Conservation (phyloP, 2,888 invertebrate species). For the Melanotus villosus region DNA sequence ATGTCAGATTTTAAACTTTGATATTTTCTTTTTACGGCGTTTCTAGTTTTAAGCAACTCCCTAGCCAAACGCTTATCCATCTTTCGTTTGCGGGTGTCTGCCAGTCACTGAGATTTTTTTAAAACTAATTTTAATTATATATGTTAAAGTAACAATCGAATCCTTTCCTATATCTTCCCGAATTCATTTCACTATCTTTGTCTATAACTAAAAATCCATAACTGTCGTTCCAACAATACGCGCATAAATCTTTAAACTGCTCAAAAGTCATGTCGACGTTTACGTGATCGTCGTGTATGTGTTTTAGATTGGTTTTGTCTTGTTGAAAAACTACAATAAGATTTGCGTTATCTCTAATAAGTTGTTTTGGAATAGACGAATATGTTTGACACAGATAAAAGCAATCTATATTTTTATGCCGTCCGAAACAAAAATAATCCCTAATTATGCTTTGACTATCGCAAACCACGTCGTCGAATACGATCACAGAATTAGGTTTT, state of each 20-base stretch:
- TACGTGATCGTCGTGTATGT: slow-evolving; percentile 56
- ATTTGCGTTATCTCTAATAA: slow-evolving; percentile 60
- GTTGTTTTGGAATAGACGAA: slow-evolving; percentile 60
- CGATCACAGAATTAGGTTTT: slow-evolving; percentile 57
- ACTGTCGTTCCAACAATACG: slow-evolving; percentile 46
- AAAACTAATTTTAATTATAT: neutral
- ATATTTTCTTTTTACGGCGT: slow-evolving; percentile 7
- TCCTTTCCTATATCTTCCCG: neutral
- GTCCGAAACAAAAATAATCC: slow-evolving; percentile 37
- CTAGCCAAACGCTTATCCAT: slow-evolving; percentile 1
- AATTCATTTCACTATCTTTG: neutral
- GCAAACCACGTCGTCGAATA: slow-evolving; percentile 63
- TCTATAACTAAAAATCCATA: slow-evolving; percentile 57
- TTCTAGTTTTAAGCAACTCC: slow-evolving; percentile 1
- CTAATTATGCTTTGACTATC: slow-evolving; percentile 55
- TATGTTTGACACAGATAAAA: slow-evolving; percentile 61
- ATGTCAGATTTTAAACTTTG: slow-evolving; percentile 6
- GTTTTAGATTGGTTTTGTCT: slow-evolving; percentile 60
- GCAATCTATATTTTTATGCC: slow-evolving; percentile 57
- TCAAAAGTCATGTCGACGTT: slow-evolving; percentile 51
- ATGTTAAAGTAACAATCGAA: neutral
- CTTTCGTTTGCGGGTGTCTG: neutral
- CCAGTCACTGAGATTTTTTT: neutral
- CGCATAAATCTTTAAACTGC: neutral
- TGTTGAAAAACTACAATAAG: slow-evolving; percentile 54